phyloP scores from a whole-genome alignment of 1,140 invertebrate genomes.

The Ceratoteleas bidentatus region DNA sequence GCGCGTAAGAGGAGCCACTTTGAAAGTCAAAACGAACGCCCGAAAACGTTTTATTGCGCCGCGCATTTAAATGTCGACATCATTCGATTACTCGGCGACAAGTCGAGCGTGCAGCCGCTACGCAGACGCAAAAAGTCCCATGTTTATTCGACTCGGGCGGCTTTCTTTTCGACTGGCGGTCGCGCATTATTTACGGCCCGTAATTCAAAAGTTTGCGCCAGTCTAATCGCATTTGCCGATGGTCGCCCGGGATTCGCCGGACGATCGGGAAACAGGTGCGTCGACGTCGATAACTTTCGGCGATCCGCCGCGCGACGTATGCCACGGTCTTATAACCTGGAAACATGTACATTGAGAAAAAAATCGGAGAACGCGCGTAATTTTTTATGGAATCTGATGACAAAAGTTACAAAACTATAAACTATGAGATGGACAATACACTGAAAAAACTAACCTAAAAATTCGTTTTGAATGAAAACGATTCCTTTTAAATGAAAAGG shows the following conservation, averaged over 20 bases:
- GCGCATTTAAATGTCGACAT: constrained; percentile 77
- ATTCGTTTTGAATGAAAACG: too few relatives aligned
- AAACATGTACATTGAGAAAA: background rate
- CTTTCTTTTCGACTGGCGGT: constrained; percentile 52
- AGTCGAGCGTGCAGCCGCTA: constrained; percentile 39
- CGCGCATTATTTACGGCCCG: constrained; percentile 61
- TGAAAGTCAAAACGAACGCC: constrained; percentile 77
- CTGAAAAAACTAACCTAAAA: too few relatives aligned
- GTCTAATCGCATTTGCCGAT: constrained; percentile 52
- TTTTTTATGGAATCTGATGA: too few relatives aligned
- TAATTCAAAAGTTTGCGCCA: constrained; percentile 62
- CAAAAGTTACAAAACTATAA: too few relatives aligned
- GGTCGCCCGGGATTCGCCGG: constrained; percentile 7
- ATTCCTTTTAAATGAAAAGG: too few relatives aligned
- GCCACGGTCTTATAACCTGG: constrained; percentile 5
- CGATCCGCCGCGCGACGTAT: constrained; percentile 20
- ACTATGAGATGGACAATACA: too few relatives aligned
- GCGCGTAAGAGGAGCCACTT: constrained; percentile 61
- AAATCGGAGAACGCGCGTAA: too few relatives aligned
- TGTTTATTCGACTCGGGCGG: constrained; percentile 60
- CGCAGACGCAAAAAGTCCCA: constrained; percentile 58
- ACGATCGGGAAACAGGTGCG: constrained; percentile 51
- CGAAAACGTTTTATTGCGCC: constrained; percentile 74
- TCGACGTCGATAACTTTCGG: constrained; percentile 37
- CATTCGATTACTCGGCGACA: constrained; percentile 74